phyloP scores from a whole-genome alignment of 2,888 invertebrate species.

The Lasioglossum figueresi region DNA sequence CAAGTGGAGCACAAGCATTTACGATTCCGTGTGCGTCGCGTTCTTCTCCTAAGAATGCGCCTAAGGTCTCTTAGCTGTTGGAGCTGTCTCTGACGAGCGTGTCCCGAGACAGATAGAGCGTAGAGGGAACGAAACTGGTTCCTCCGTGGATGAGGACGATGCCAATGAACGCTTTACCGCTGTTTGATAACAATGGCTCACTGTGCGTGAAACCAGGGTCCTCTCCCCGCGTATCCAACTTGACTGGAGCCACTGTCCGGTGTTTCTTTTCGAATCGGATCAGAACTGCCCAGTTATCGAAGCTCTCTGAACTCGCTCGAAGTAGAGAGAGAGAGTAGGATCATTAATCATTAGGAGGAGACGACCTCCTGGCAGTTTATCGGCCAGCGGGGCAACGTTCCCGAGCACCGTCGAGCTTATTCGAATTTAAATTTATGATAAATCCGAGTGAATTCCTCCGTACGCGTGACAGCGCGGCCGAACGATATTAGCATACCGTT shows the following conservation, averaged over 20 bases:
- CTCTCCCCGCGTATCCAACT: conserved; percentile 11
- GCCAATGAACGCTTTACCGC: conserved; percentile 65
- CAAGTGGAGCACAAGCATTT: conserved; percentile 71
- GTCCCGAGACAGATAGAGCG: conserved; percentile 1
- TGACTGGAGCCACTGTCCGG: conserved; percentile 53
- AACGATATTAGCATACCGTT: conserved; percentile 41
- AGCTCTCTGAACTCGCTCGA: not conserved
- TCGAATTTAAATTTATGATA: conserved; percentile 58
- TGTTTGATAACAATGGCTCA: conserved; percentile 71
- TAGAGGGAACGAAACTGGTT: conserved; percentile 36
- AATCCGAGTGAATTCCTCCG: conserved; percentile 52
- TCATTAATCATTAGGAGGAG: conserved; percentile 45
- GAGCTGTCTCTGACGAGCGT: conserved; percentile 4
- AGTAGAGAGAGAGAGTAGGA: not conserved
- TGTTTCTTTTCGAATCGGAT: conserved; percentile 37
- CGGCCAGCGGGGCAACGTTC: conserved; percentile 29
- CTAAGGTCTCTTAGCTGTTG: conserved; percentile 36
- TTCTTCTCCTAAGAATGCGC: conserved; percentile 60
- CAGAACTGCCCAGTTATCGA: conserved; percentile 27
- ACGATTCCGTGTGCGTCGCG: conserved; percentile 70
- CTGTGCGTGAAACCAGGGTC: conserved; percentile 62
- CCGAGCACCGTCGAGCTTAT: conserved; percentile 24
- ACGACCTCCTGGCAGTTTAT: conserved; percentile 46
- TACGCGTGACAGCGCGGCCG: conserved; percentile 45
- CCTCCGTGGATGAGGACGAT: conserved; percentile 42